phyloP scores from a whole-genome alignment of 2,888 invertebrate species.

The Seira sanloemensis region DNA sequence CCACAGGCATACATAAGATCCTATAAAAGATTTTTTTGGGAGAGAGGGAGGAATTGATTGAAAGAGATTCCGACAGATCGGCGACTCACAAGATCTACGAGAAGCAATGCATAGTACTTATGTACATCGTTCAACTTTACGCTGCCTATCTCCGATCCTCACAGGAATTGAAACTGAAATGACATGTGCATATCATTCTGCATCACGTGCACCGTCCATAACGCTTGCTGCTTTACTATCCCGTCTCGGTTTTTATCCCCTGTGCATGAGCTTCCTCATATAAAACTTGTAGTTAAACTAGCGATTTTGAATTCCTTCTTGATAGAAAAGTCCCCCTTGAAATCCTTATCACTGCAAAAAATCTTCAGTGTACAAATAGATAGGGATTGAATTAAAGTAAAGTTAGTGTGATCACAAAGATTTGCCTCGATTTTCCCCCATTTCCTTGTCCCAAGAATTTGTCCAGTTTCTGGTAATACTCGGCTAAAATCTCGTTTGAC shows the following conservation, averaged over 20 bases:
- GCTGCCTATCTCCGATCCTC: neutral
- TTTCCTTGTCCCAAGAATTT: neutral
- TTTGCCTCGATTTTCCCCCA: neutral
- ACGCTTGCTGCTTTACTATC: neutral
- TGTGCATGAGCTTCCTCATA: neutral
- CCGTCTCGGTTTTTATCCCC: neutral
- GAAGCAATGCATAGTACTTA: neutral
- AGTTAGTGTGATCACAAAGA: neutral
- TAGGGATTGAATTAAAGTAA: neutral
- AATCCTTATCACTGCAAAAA: conserved; percentile 29
- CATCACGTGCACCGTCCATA: neutral
- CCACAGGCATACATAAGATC: too few relatives aligned
- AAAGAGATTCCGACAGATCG: conserved; percentile 14
- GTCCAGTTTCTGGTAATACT: neutral
- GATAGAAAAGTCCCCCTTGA: neutral
- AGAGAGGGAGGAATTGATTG: conserved; percentile 22
- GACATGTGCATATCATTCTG: neutral
- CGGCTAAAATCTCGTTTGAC: conserved; percentile 47
- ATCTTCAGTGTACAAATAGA: conserved; percentile 17
- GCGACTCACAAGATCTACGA: conserved; percentile 5
- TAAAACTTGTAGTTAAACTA: conserved; percentile 38
- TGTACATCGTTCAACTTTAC: neutral
- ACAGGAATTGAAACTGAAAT: neutral
- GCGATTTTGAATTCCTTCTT: conserved; percentile 48
- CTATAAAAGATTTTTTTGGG: too few relatives aligned